phyloP scores from a whole-genome alignment of 2,888 invertebrate genomes.

The Amblyjoppa proteus region DNA sequence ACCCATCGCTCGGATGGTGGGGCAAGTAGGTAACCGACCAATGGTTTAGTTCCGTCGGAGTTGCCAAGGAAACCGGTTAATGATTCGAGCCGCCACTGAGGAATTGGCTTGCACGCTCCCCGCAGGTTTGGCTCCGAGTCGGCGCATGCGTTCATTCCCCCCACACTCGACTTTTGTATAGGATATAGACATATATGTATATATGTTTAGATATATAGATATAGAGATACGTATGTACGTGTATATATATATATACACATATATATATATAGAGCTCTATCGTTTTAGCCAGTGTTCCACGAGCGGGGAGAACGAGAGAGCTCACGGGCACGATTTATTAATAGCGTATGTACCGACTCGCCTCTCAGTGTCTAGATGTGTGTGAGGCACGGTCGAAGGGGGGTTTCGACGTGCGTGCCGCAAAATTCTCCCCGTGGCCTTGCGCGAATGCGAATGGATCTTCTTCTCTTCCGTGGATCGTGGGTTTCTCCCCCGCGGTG shows the following conservation, averaged over 20 bases:
- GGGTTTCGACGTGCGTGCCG: slow-evolving; percentile 17
- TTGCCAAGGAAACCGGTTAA: slow-evolving; percentile 85
- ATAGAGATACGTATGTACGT: neutral
- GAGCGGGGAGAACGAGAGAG: slow-evolving; percentile 9
- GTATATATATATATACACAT: neutral
- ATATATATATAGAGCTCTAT: slow-evolving; percentile 18
- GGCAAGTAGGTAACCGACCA: slow-evolving; percentile 78
- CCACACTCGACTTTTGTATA: neutral
- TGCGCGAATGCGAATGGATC: slow-evolving; percentile 19
- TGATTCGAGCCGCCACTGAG: slow-evolving; percentile 84
- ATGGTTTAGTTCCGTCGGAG: slow-evolving; percentile 81
- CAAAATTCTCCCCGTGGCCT: slow-evolving; percentile 50
- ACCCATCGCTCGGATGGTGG: slow-evolving; percentile 69
- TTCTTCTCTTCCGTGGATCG: neutral
- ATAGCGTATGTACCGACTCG: slow-evolving; percentile 55
- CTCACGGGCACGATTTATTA: slow-evolving; percentile 66
- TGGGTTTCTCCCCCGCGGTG: slow-evolving; percentile 10
- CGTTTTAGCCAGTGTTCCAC: slow-evolving; percentile 19
- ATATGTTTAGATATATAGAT: neutral
- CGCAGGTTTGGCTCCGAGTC: slow-evolving; percentile 61
- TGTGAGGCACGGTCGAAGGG: neutral
- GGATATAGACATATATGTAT: neutral
- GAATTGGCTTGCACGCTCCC: slow-evolving; percentile 80
- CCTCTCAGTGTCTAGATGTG: neutral
- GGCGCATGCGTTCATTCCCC: slow-evolving; percentile 59